Evolutionary conservation across 2,797 vertebrate genomes (phyloP), one percentile per base, ranked within the genome.

Genomic region (Gymnopithys bicolor): DNA sequence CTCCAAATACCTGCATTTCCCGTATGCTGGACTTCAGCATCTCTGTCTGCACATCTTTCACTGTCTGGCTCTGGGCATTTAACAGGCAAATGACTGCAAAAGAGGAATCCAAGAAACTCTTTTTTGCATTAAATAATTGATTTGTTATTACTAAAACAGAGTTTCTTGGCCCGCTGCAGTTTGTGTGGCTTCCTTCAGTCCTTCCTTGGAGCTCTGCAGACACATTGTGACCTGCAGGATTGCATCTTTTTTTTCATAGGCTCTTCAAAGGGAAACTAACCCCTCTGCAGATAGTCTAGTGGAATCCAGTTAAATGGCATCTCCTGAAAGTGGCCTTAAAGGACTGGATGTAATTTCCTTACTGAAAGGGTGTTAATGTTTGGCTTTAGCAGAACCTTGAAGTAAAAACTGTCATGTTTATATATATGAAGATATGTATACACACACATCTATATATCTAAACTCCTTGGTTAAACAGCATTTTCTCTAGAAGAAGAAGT

Each of bases 251-350:
- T 59, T 9, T 46, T 79, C 67, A 33, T 10, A 52, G 59, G 23
- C 56, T 95, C 60, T 67, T 84, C 46, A 39, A 70, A 73, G n/a
- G 73, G 43, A 79, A 84, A 24, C 0, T 1, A 48, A 21, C 16
- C 5, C 3, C 24, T 52, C 48, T 60, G 28, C 43, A 74, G 71
- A 25, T 10, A 35, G 43, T 32, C 55, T 30, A 41, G 39, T 74
- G 45, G 37, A 74, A 9, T 77, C 60, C 33, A 70, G 23, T 77
- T 70, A 69, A 85, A 93, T 60, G 71, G 21, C 25, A 83, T 92
- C 60, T 90, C 52, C 85, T 83, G 56, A 90, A 90, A 94, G 27
- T 17, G 83, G 45, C 49, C 27, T 89, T 82, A 70, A 87, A 85
- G 79, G 24, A 10, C 49, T 84, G 53, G 43, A 63, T 69, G 51